phyloP scores from a whole-genome alignment of 2,797 vertebrate species.

The Hafferia zeledoni region DNA sequence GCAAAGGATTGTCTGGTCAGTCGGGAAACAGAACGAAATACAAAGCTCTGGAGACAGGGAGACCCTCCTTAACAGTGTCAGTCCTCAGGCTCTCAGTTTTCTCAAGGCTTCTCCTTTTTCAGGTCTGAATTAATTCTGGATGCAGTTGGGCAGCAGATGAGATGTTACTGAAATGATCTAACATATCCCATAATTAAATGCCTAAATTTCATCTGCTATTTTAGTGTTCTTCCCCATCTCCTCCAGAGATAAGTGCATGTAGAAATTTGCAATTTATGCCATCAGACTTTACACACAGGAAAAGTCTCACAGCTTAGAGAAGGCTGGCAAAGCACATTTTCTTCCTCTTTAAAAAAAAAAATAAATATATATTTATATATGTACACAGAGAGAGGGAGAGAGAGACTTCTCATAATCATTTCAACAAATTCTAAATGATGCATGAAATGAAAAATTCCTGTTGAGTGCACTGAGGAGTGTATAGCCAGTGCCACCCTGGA shows the following conservation, averaged over 20 bases:
- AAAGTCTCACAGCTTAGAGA: background rate
- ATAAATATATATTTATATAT: background rate
- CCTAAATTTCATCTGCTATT: background rate
- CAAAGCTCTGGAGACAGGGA: background rate
- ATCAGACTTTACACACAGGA: background rate
- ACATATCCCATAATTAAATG: background rate
- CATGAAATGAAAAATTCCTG: constrained; percentile 62
- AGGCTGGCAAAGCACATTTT: background rate
- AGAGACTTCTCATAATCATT: background rate
- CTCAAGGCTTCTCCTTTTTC: background rate
- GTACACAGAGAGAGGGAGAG: background rate
- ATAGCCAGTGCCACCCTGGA: background rate
- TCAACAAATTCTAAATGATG: constrained; percentile 51
- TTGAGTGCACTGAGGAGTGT: background rate
- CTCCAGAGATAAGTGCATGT: background rate
- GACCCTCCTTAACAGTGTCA: background rate
- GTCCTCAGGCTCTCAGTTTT: background rate
- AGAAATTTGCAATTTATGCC: background rate
- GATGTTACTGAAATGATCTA: background rate
- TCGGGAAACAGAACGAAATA: background rate
- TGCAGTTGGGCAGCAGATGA: background rate
- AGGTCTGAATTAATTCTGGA: background rate
- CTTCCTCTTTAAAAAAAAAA: background rate
- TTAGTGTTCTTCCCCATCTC: background rate
- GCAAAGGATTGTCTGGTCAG: background rate